These are phyloP conservation scores for Anoncus sp. DNA, from an alignment of 2,888 invertebrate species.

Conservation along the genomic window DNA sequence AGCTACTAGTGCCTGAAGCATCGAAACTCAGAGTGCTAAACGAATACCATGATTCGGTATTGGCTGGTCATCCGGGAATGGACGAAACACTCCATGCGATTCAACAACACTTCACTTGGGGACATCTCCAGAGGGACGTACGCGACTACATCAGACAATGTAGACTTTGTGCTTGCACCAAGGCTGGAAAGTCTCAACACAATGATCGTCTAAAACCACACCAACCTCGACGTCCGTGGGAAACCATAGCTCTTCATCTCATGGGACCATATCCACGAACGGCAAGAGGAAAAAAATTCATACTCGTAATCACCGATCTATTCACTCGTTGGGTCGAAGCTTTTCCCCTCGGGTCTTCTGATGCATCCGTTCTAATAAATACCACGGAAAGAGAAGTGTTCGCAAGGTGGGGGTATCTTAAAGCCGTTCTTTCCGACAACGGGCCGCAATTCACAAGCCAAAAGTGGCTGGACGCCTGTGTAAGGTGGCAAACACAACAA, in stretches of 20 bases:
- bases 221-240: background rate
- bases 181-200: background rate
- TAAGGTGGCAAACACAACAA: background rate
- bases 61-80: background rate
- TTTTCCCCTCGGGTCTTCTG: background rate
- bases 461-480: background rate
- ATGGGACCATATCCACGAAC: slow-evolving; percentile 5
- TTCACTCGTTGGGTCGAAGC: background rate
- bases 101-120: background rate
- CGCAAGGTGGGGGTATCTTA: background rate
- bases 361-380: background rate
- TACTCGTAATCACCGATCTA: background rate
- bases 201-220: background rate
- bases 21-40: background rate
- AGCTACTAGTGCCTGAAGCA: background rate
- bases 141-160: background rate
- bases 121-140: background rate
- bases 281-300: background rate
- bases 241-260: background rate
- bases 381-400: background rate
- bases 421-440: background rate
- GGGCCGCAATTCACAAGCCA: slow-evolving; percentile 9
- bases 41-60: slow-evolving; percentile 3
- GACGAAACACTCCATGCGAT: background rate
- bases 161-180: background rate